Evolutionary conservation across 2,113 vertebrate genomes (phyloP).

Genomic region (Channa argus): DNA sequence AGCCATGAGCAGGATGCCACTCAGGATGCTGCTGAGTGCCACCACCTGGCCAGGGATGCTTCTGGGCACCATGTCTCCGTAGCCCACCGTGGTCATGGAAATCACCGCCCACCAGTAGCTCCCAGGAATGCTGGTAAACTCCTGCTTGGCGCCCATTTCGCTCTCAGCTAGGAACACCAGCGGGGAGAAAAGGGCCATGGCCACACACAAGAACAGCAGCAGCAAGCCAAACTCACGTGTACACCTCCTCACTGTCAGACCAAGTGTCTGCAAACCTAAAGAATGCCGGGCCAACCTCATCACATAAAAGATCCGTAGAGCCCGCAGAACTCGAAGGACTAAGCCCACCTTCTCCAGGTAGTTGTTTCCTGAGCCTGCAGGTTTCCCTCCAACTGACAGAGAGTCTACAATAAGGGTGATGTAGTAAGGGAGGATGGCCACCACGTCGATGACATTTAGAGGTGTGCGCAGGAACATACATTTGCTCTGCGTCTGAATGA

Average conservation of each 20-base stretch:
- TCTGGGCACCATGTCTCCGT: slow-evolving; percentile 97
- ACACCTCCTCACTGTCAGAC: slow-evolving; percentile 92
- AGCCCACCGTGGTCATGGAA: slow-evolving; percentile 98
- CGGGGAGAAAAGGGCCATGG: slow-evolving; percentile 95
- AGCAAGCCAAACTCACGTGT: slow-evolving; percentile 93
- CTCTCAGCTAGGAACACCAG: slow-evolving; percentile 95
- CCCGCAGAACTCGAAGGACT: slow-evolving; percentile 91
- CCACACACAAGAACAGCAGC: slow-evolving; percentile 94
- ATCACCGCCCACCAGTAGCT: slow-evolving; percentile 99
- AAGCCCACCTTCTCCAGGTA: slow-evolving; percentile 94
- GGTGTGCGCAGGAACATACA: slow-evolving; percentile 93
- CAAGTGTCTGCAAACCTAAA: slow-evolving; percentile 92
- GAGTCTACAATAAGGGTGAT: slow-evolving; percentile 90
- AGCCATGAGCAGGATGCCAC: slow-evolving; percentile 97
- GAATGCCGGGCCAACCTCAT: slow-evolving; percentile 95
- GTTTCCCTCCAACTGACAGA: slow-evolving; percentile 81
- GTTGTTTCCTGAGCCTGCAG: slow-evolving; percentile 87
- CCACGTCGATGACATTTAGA: slow-evolving; percentile 92
- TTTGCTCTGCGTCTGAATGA: slow-evolving; percentile 94
- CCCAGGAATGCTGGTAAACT: slow-evolving; percentile 95
- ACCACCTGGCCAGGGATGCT: slow-evolving; percentile 97
- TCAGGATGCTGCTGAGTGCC: slow-evolving; percentile 96
- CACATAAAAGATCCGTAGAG: slow-evolving; percentile 94
- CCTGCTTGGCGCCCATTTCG: slow-evolving; percentile 94
- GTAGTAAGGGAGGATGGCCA: slow-evolving; percentile 97